phyloP scores from a whole-genome alignment of 2,888 invertebrate genomes.

The Drosophila monieri region DNA sequence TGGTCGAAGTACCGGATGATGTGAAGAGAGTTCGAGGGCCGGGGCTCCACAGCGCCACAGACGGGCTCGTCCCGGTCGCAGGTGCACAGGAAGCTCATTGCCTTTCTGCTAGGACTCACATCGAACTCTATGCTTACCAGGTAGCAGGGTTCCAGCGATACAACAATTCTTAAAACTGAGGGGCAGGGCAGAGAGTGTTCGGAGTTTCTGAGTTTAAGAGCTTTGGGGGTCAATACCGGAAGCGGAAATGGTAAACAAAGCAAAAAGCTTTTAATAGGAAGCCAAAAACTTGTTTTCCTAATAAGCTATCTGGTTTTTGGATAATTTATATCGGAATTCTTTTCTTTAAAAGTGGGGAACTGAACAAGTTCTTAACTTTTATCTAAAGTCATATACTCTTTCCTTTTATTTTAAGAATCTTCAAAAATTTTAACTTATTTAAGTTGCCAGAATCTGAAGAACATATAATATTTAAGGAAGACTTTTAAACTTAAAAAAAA shows the following conservation, averaged over 20 bases:
- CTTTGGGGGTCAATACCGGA: not conserved
- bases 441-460: no score
- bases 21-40: conserved; percentile 5
- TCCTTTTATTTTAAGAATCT: no score
- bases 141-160: conserved; percentile 72
- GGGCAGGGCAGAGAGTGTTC: not conserved
- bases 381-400: no score
- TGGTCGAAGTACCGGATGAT: conserved; percentile 70
- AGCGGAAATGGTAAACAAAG: not conserved
- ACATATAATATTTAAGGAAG: no score
- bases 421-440: no score
- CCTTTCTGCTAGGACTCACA: conserved; percentile 36
- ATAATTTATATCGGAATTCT: no score
- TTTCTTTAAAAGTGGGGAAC: no score
- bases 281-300: not conserved
- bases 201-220: not conserved
- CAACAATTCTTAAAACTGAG: conserved; percentile 57
- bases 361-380: no score
- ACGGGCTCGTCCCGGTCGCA: conserved; percentile 28
- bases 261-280: not conserved
- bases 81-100: conserved; percentile 56
- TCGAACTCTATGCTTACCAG: conserved; percentile 68
- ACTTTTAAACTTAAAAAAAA: no score
- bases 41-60: conserved; percentile 31
- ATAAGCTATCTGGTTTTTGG: not conserved